These are phyloP conservation scores for Himalopsyche phryganea DNA, from an alignment of 1,140 invertebrate species.

Conservation along the genomic window DNA sequence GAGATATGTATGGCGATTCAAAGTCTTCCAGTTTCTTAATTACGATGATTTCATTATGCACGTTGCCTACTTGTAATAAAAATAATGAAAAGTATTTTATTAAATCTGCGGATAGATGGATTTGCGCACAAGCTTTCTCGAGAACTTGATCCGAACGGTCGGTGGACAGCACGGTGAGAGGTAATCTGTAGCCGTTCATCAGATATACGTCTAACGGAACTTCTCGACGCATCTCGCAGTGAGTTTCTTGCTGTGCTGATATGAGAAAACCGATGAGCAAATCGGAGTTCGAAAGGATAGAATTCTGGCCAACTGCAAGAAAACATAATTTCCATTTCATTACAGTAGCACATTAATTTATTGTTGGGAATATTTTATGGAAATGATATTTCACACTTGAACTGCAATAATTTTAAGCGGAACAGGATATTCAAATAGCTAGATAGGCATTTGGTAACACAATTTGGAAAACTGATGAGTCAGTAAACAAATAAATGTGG, in stretches of 20 bases:
- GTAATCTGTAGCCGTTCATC: constrained; percentile 81
- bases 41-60: constrained; percentile 69
- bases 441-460: too few species aligned
- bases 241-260: constrained; percentile 86
- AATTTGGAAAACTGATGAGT: too few species aligned
- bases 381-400: constrained; percentile 1
- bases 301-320: constrained; percentile 79
- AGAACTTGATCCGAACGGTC: constrained; percentile 81
- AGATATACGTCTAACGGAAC: constrained; percentile 78
- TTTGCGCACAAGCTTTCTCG: constrained; percentile 70
- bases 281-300: constrained; percentile 70
- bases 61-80: constrained; percentile 71
- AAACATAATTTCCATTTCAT: constrained; percentile 20
- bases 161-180: constrained; percentile 73
- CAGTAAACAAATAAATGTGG: too few species aligned
- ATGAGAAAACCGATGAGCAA: constrained; percentile 84
- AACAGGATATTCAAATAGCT: too few species aligned
- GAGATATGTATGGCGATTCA: constrained; percentile 92
- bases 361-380: constrained; percentile 1
- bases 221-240: constrained; percentile 65
- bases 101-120: constrained; percentile 74
- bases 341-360: background rate
- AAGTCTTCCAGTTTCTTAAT: constrained; percentile 89
- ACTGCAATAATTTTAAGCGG: too few species aligned
- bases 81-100: constrained; percentile 86